Conservation (phyloP, 1,140 invertebrate species). For the Drosophila miranda region DNA sequence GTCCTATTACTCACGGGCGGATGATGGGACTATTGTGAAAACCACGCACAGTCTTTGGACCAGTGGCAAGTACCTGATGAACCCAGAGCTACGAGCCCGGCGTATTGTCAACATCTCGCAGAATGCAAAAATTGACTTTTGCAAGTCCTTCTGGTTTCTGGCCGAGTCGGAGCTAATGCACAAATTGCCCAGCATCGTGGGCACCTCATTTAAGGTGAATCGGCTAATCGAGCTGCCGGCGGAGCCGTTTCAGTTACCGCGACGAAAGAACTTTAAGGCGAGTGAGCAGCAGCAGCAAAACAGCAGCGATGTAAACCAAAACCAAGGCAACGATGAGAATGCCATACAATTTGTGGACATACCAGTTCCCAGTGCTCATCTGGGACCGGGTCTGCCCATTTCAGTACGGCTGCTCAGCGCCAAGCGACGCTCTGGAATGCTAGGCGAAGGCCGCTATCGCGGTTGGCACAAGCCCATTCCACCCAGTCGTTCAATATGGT, state of each 20-base stretch:
- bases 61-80: constrained; percentile 88
- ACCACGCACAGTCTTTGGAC: constrained; percentile 87
- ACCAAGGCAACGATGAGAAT: constrained; percentile 28
- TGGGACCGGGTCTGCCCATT: constrained; percentile 86
- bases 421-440: constrained; percentile 91
- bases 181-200: constrained; percentile 88
- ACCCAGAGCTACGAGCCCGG: constrained; percentile 93
- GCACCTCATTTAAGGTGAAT: constrained; percentile 88
- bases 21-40: constrained; percentile 82
- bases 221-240: constrained; percentile 90
- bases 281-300: neutral
- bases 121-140: constrained; percentile 95
- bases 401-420: constrained; percentile 92
- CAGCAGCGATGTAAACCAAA: constrained; percentile 27
- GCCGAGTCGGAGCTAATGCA: constrained; percentile 92
- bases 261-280: constrained; percentile 32
- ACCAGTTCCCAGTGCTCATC: constrained; percentile 91
- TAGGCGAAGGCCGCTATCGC: constrained; percentile 68
- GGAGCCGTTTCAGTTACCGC: constrained; percentile 85
- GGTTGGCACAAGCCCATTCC: constrained; percentile 66
- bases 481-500: constrained; percentile 85
- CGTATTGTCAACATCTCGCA: constrained; percentile 94
- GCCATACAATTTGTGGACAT: constrained; percentile 82
- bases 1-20: constrained; percentile 89
- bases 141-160: constrained; percentile 97